Evolutionary conservation across 2,797 vertebrate genomes (phyloP).

Genomic region (Pseudomugil gertrudae): DNA sequence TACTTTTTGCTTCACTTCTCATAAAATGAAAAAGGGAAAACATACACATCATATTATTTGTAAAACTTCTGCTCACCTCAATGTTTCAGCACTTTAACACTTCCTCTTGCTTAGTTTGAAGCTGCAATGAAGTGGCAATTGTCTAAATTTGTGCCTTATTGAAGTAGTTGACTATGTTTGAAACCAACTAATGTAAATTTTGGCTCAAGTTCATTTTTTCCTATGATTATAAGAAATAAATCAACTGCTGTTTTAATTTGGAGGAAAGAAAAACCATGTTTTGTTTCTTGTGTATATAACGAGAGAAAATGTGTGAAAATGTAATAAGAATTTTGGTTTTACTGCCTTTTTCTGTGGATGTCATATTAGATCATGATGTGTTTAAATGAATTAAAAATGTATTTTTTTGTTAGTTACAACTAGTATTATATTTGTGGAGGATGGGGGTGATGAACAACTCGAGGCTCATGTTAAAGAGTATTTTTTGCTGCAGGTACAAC

Average conservation of each 20-base stretch:
- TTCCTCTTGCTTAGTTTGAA: constrained; percentile 48
- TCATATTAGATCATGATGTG: neutral
- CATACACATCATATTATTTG: constrained; percentile 8
- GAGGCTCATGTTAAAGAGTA: neutral
- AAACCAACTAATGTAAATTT: constrained; percentile 20
- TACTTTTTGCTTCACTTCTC: constrained; percentile 48
- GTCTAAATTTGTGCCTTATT: constrained; percentile 3
- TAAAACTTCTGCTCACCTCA: constrained; percentile 58
- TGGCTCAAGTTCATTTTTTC: constrained; percentile 27
- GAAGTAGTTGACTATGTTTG: constrained; percentile 21
- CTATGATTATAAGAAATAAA: constrained; percentile 35
- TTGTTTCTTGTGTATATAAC: constrained; percentile 38
- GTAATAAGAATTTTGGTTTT: constrained; percentile 16
- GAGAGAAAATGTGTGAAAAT: constrained; percentile 42
- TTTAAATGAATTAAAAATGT: neutral
- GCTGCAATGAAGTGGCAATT: constrained; percentile 15
- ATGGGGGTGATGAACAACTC: neutral
- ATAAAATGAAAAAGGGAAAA: constrained; percentile 28
- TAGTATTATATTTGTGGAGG: neutral
- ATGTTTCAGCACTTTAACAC: constrained; percentile 69
- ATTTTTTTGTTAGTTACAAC: neutral
- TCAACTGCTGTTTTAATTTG: constrained; percentile 46
- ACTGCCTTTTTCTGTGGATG: neutral
- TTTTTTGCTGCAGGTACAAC: neutral
- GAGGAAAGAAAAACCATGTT: constrained; percentile 22